These are phyloP conservation scores for Holocentrus rufus DNA, from an alignment of 2,797 vertebrate genomes.

Conservation along the genomic window DNA sequence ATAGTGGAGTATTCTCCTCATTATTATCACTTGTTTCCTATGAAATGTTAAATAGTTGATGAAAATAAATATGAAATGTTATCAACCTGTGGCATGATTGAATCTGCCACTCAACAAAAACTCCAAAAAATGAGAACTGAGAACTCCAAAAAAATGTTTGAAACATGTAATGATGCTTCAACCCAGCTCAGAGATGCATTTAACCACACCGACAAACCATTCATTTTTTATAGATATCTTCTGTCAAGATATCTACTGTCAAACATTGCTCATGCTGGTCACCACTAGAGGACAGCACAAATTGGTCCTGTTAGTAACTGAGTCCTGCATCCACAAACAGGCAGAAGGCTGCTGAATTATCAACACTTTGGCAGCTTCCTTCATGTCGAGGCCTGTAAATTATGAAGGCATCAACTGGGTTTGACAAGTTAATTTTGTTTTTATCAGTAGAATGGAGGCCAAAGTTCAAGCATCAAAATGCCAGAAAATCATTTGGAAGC, in stretches of 20 bases:
- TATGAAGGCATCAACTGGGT: not conserved
- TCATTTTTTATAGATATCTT: not conserved
- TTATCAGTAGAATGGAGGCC: not conserved
- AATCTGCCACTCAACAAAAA: not conserved
- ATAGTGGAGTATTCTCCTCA: not conserved
- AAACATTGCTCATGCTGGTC: not conserved
- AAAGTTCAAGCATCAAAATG: constrained; percentile 7
- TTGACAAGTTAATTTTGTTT: constrained; percentile 4
- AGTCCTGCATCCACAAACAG: not conserved
- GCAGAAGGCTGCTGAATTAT: constrained; percentile 7
- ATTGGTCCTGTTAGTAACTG: constrained; percentile 1
- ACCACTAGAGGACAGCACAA: constrained; percentile 60
- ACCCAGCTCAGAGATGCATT: not conserved
- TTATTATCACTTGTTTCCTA: not conserved
- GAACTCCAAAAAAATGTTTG: constrained; percentile 1
- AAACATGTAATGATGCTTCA: not conserved
- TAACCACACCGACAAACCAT: not conserved
- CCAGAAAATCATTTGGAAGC: not conserved
- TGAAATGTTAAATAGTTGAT: constrained; percentile 34
- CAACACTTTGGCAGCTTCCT: constrained; percentile 28
- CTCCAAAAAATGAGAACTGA: no score
- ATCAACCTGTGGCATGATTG: not conserved
- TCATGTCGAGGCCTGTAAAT: not conserved
- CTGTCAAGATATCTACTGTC: not conserved
- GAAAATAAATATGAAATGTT: constrained; percentile 55